A percentile compares a stretch with the other conserved stretches of the same genome.
Conservation (phyloP, 1,140 invertebrate genomes). For the Pissodes strobi region DNA sequence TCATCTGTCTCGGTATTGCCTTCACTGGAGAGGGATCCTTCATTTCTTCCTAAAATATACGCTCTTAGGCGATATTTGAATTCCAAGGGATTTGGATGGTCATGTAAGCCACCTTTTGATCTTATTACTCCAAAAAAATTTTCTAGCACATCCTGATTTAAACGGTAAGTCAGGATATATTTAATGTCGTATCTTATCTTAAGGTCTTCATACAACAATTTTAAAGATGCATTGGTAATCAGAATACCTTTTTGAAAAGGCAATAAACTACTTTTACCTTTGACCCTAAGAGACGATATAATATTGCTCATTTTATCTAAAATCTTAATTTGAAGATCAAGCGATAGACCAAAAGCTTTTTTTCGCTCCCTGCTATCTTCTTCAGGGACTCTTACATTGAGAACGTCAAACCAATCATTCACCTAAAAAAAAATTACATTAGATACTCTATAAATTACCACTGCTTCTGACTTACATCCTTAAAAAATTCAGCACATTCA, state of each 20-base stretch:
- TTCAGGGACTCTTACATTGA: constrained; percentile 16
- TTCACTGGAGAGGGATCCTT: no score
- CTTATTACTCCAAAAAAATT: constrained; percentile 50
- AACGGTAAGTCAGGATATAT: constrained; percentile 41
- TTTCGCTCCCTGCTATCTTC: constrained; percentile 11
- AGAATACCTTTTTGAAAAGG: constrained; percentile 24
- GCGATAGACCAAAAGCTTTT: constrained; percentile 17
- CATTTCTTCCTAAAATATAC: constrained; percentile 41
- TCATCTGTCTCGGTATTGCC: no score
- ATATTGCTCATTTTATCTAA: constrained; percentile 7
- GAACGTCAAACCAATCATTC: constrained; percentile 18
- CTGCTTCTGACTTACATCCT: no score
- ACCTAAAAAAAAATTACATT: no score
- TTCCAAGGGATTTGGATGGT: constrained; percentile 42
- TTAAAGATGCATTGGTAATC: constrained; percentile 37
- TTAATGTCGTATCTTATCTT: constrained; percentile 35
- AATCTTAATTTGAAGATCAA: constrained; percentile 13
- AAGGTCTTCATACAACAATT: constrained; percentile 38
- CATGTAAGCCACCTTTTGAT: constrained; percentile 39
- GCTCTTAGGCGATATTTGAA: constrained; percentile 41
- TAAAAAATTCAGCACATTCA: no score
- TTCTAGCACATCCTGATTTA: constrained; percentile 51
- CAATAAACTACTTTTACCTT: constrained; percentile 9
- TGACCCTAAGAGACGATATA: constrained; percentile 16
- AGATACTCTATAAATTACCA: no score